A percentile compares a stretch with the other conserved stretches of the same genome.
These are phyloP conservation scores for Sminthurides bifidus DNA, from an alignment of 1,140 invertebrate genomes.

Conservation along the genomic window DNA sequence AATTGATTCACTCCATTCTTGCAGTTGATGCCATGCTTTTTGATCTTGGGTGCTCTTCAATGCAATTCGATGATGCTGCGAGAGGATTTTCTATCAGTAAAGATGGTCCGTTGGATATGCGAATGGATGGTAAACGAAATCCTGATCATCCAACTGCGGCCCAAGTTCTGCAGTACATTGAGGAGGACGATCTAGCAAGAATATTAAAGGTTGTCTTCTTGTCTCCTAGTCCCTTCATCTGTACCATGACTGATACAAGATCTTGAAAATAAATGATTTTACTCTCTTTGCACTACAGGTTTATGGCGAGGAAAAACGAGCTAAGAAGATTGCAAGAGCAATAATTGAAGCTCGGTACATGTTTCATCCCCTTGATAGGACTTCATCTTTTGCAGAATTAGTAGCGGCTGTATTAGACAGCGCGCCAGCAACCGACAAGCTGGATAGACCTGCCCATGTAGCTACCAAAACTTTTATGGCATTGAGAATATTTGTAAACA, in stretches of 20 bases:
- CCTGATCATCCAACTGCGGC: slow-evolving; percentile 62
- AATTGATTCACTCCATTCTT: not conserved
- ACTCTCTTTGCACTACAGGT: slow-evolving; percentile 31
- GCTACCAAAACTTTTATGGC: slow-evolving; percentile 93
- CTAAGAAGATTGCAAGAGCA: slow-evolving; percentile 72
- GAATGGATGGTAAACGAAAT: slow-evolving; percentile 72
- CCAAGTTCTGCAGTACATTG: slow-evolving; percentile 66
- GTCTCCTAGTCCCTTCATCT: not conserved
- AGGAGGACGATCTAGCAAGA: slow-evolving; percentile 62
- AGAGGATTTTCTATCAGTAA: slow-evolving; percentile 75
- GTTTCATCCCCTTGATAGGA: slow-evolving; percentile 67
- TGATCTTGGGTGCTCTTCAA: slow-evolving; percentile 91
- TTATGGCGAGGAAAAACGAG: slow-evolving; percentile 83
- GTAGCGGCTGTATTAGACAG: slow-evolving; percentile 53
- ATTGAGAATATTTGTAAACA: slow-evolving; percentile 88
- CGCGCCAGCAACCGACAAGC: slow-evolving; percentile 50
- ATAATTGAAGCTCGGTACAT: slow-evolving; percentile 76
- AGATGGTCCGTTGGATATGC: slow-evolving; percentile 85
- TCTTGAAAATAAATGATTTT: not conserved
- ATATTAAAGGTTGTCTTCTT: slow-evolving; percentile 53
- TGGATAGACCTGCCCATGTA: slow-evolving; percentile 59
- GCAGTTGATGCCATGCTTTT: slow-evolving; percentile 74
- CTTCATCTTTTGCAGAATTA: slow-evolving; percentile 66
- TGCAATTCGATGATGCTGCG: slow-evolving; percentile 72
- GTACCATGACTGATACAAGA: not conserved